Evolutionary conservation across 2,797 vertebrate species (phyloP), one percentile per base, ranked within the genome.

Genomic region (Parauchenoglanis ngamensis): DNA sequence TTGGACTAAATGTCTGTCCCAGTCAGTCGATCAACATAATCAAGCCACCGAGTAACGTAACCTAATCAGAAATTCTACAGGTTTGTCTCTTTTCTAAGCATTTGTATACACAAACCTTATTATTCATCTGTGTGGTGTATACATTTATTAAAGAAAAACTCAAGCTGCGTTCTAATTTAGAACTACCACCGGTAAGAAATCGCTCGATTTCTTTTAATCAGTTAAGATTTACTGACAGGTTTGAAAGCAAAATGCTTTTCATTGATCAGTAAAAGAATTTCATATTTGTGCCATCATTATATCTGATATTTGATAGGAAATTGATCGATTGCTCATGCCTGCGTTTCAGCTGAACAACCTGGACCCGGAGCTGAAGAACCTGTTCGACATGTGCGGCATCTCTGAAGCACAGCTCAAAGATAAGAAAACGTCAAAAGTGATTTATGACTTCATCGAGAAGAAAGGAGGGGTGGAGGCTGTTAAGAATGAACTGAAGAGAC

Each of bases 361-460:
- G 94, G 98, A 99, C 92, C 98, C 98, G 0, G 98, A 99, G 91
- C 93, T 99, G 92, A 99, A 99, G 95, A 98, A 98, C 92, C 95
- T 99, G 77, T 99, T 99, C 86, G 98, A 99, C 95, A 85, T 99
- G 94, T 99, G 98, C 89, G 98, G 98, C 88, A 99, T 99, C 94
- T 98, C 98, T 1, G 98, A 99, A 92, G 98, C 97, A 84, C 98
- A 99, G 28, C 96, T 99, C 84, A 99, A 99, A 95, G 98, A 99
- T 96, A 95, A 97, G 91, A 97, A 99, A 96, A 99, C 98, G 15
- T 99, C 98, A 77, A 99, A 98, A 95, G 97, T 97, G 93, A 99
- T 99, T 93, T 99, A 99, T 90, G 98, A 99, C 95, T 99, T 99
- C 94, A 99, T 99, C 90, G 98, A 99, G 94, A 98, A 99, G 95